These are phyloP conservation scores for Drosophila hamatofila DNA, from an alignment of 2,888 invertebrate genomes.

Conservation along the genomic window DNA sequence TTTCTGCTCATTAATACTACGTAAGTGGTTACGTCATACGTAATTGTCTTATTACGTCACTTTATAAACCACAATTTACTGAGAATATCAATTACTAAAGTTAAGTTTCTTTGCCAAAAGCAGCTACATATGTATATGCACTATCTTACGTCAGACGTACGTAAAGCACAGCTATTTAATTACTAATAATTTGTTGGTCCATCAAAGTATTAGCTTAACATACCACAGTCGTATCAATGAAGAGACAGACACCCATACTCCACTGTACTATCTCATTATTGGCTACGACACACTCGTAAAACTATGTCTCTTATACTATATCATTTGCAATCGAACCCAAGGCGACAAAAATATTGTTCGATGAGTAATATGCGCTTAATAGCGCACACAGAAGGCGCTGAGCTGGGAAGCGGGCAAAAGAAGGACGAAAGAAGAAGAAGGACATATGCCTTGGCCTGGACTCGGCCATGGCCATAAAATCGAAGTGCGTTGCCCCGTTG, in stretches of 20 bases:
- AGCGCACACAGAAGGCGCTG: slow-evolving; percentile 52
- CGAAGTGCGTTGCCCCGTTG: slow-evolving; percentile 60
- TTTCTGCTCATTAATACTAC: not conserved
- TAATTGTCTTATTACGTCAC: slow-evolving; percentile 11
- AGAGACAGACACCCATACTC: not conserved
- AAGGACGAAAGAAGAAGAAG: not conserved
- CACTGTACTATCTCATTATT: slow-evolving; percentile 51
- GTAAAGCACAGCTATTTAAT: slow-evolving; percentile 35
- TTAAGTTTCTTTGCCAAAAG: not conserved
- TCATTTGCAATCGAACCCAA: slow-evolving; percentile 42
- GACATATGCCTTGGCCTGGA: slow-evolving; percentile 61
- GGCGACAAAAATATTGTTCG: slow-evolving; percentile 68
- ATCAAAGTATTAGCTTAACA: slow-evolving; percentile 17
- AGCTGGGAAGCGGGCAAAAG: slow-evolving; percentile 14
- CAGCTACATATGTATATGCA: not conserved
- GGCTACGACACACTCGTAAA: slow-evolving; percentile 46
- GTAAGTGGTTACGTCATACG: not conserved
- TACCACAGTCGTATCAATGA: not conserved
- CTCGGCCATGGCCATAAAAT: slow-evolving; percentile 61
- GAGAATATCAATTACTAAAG: slow-evolving; percentile 28
- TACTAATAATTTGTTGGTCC: slow-evolving; percentile 33
- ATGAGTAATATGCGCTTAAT: slow-evolving; percentile 78
- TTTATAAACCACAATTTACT: not conserved
- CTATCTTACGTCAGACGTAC: slow-evolving; percentile 13
- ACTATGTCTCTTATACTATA: slow-evolving; percentile 39